Conservation (phyloP, 1,140 invertebrate genomes). For the Drosophila serrata region DNA sequence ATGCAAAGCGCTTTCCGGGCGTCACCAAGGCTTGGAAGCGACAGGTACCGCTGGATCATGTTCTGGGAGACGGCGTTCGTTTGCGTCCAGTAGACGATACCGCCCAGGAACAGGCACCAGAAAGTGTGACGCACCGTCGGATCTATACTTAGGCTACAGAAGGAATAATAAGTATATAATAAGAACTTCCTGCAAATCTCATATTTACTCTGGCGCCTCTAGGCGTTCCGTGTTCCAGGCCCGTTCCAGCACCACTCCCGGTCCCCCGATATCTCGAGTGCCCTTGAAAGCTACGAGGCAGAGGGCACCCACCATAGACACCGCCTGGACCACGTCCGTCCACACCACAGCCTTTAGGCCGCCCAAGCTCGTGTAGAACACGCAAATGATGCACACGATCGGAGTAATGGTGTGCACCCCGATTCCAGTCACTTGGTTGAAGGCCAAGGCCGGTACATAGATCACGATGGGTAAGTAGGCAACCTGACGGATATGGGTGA, state of each 20-base stretch:
- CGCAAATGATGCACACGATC: constrained; percentile 92
- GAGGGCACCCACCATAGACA: constrained; percentile 91
- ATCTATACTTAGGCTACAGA: constrained; percentile 89
- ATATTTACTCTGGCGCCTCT: constrained; percentile 74
- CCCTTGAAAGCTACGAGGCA: constrained; percentile 90
- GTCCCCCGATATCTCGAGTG: constrained; percentile 88
- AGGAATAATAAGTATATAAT: neutral
- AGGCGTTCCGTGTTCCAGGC: constrained; percentile 80
- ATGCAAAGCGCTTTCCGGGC: constrained; percentile 88
- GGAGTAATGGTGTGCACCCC: constrained; percentile 90
- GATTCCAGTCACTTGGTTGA: constrained; percentile 93
- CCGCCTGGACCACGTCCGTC: constrained; percentile 94
- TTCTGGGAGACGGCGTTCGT: constrained; percentile 92
- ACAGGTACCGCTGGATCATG: constrained; percentile 90
- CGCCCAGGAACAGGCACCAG: constrained; percentile 92
- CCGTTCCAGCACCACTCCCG: constrained; percentile 87
- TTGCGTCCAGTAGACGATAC: constrained; percentile 91
- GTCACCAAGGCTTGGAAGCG: constrained; percentile 88
- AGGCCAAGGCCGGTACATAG: constrained; percentile 93
- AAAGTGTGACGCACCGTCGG: constrained; percentile 92
- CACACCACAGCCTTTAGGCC: constrained; percentile 95
- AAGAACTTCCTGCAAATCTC: neutral
- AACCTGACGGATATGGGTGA: constrained; percentile 48
- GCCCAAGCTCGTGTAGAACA: constrained; percentile 94
- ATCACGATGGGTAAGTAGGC: constrained; percentile 93